Base-by-base conservation (phyloP, 1,140 invertebrate species). In the Yoshiicerus persimilis region DNA sequence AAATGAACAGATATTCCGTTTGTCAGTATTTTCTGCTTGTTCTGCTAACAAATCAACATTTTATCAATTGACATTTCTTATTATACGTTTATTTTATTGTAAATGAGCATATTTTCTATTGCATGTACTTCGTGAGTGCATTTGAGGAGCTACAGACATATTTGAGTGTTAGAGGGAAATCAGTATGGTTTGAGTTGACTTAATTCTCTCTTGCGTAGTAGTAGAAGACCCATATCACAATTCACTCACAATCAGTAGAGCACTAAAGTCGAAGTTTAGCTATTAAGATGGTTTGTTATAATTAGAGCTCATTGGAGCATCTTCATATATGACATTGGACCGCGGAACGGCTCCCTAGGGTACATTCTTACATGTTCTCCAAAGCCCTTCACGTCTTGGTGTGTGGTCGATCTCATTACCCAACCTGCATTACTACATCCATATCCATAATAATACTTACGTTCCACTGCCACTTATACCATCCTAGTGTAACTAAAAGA, bases 281-380 rank as follows among this genome's bases (percentile, higher is more conserved):
- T 88, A 84, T 88, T 88, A 88, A 47, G 83, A 85, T 66, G 87
- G 64, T 86, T 89, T 66, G 36, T 87, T 89, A 89, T 89, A 89
- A 89, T 89, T 89, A 89, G 77, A 83, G 39, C 84, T 86, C 88
- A 87, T 89, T 86, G 75, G 83, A 83, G 88, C 85, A 87, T 89
- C 86, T 89, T 89, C 88, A 89, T 84, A 87, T 86, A 89, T 89
- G 88, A 89, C 88, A 89, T 86, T 83, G 36, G 80, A 70, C 86
- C 80, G 56, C 64, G n/a, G 83, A 87, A 87, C 47, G 88, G 27
- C 83, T 89, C 88, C 86, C 88, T 80, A 66, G 88, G 88, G 88
- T 86, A 87, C 38, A 89, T 89, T 89, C 88, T 87, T 86, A 36
- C 84, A 62, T 62, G 41, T 86, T 62, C 47, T 66, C 13, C 16